A percentile compares a stretch with the other conserved stretches of the same genome.
Evolutionary conservation across 1,140 invertebrate genomes (phyloP).

Genomic region (Musca vetustissima): DNA sequence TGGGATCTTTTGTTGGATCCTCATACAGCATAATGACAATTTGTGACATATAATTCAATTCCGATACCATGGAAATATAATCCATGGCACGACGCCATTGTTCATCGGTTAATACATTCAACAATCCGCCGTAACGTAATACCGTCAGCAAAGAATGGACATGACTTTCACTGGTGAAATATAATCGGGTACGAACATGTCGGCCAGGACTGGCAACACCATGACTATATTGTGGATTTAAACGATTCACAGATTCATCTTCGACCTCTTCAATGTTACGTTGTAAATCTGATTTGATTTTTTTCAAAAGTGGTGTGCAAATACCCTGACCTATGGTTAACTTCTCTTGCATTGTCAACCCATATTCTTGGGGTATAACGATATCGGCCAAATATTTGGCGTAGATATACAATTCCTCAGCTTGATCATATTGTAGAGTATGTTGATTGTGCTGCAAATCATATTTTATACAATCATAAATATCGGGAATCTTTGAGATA

Average conservation of each 20-base stretch:
- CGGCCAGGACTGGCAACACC: slow-evolving; percentile 96
- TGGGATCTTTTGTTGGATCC: slow-evolving; percentile 93
- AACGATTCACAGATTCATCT: slow-evolving; percentile 89
- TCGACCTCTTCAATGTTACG: slow-evolving; percentile 86
- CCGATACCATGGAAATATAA: slow-evolving; percentile 94
- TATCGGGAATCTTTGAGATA: slow-evolving; percentile 99
- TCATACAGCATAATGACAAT: slow-evolving; percentile 99
- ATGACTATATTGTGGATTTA: slow-evolving; percentile 97
- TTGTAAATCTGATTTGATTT: slow-evolving; percentile 94
- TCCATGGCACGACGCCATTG: slow-evolving; percentile 99
- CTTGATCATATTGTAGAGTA: slow-evolving; percentile 89
- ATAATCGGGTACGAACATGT: slow-evolving; percentile 94
- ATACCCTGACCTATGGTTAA: slow-evolving; percentile 96
- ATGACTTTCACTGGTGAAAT: slow-evolving; percentile 99
- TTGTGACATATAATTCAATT: slow-evolving; percentile 99
- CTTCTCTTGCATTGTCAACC: slow-evolving; percentile 93
- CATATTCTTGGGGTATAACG: slow-evolving; percentile 99
- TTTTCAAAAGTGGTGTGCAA: slow-evolving; percentile 93
- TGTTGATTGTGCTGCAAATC: slow-evolving; percentile 98
- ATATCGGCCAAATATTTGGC: slow-evolving; percentile 96
- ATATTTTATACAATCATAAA: slow-evolving; percentile 99
- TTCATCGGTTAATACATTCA: slow-evolving; percentile 89
- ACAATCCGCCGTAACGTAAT: slow-evolving; percentile 88
- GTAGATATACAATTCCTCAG: slow-evolving; percentile 93
- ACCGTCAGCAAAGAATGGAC: slow-evolving; percentile 97